A percentile compares a stretch with the other conserved stretches of the same genome.
Conservation (phyloP, 2,888 invertebrate species). For the Pammene fasciana region DNA sequence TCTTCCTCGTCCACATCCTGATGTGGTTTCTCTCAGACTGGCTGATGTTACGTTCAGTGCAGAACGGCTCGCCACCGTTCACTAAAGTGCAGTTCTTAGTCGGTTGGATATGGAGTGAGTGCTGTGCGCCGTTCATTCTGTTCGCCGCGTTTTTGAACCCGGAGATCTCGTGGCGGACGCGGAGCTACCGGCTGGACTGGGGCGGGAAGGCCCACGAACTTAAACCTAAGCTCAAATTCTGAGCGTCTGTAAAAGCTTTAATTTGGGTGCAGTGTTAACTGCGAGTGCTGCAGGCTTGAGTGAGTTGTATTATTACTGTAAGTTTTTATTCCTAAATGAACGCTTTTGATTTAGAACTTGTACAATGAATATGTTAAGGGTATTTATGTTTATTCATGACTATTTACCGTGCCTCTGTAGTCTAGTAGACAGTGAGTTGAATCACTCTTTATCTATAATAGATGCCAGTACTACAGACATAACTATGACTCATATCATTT, state of each 20-base stretch:
- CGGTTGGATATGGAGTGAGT: slow-evolving; percentile 97
- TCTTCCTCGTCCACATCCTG: slow-evolving; percentile 95
- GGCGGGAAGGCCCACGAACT: slow-evolving; percentile 97
- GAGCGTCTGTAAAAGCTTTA: slow-evolving; percentile 72
- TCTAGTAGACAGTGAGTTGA: slow-evolving; percentile 12
- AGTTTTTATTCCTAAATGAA: slow-evolving; percentile 67
- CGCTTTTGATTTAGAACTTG: slow-evolving; percentile 75
- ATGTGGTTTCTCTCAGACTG: slow-evolving; percentile 99
- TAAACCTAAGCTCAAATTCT: slow-evolving; percentile 88
- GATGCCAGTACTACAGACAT: slow-evolving; percentile 10
- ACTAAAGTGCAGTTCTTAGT: slow-evolving; percentile 97
- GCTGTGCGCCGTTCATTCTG: slow-evolving; percentile 94
- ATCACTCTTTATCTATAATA: slow-evolving; percentile 35
- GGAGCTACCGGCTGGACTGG: slow-evolving; percentile 96
- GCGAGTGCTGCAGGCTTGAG: slow-evolving; percentile 39
- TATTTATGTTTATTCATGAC: slow-evolving; percentile 33
- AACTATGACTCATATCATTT: slow-evolving; percentile 38
- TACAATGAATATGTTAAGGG: slow-evolving; percentile 52
- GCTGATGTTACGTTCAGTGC: slow-evolving; percentile 93
- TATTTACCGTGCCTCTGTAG: slow-evolving; percentile 11
- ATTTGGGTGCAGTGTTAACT: slow-evolving; percentile 59
- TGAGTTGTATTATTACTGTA: slow-evolving; percentile 56
- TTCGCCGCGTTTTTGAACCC: slow-evolving; percentile 93
- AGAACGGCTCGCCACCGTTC: slow-evolving; percentile 96
- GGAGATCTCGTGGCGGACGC: slow-evolving; percentile 96